phyloP scores from a whole-genome alignment of 2,113 vertebrate species.

The Saimiri boliviensis region DNA sequence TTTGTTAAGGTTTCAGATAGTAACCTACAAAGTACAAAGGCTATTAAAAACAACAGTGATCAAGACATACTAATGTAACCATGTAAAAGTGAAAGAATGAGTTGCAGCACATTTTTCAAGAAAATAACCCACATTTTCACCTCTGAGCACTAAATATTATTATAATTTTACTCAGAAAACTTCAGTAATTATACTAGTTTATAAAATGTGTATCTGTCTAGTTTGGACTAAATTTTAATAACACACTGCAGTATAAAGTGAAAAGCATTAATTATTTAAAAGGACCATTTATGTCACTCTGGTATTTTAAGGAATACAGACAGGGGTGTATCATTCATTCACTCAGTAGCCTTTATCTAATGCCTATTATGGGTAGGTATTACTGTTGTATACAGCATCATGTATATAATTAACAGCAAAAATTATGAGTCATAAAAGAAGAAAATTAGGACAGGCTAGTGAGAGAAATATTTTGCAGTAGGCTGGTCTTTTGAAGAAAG shows the following conservation, averaged over 20 bases:
- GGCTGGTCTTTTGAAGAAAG: not conserved
- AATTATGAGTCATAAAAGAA: not conserved
- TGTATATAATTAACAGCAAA: not conserved
- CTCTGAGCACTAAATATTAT: not conserved
- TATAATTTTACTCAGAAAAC: constrained; percentile 45
- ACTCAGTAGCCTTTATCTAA: not conserved
- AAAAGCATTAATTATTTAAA: not conserved
- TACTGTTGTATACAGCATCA: not conserved
- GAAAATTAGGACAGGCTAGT: not conserved
- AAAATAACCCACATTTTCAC: constrained; percentile 32
- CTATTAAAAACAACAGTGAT: constrained; percentile 1
- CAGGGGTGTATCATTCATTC: not conserved
- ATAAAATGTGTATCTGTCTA: constrained; percentile 10
- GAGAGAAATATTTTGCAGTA: not conserved
- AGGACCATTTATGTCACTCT: not conserved
- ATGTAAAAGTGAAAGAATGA: not conserved
- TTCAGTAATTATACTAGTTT: not conserved
- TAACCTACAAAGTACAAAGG: constrained; percentile 41
- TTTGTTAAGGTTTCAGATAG: constrained; percentile 37
- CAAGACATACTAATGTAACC: not conserved
- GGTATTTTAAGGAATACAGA: not conserved
- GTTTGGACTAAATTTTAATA: not conserved
- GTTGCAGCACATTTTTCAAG: not conserved
- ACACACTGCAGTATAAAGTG: not conserved
- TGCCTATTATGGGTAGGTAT: not conserved